Conservation (phyloP, 2,888 invertebrate genomes). For the Drosophila subsilvestris region DNA sequence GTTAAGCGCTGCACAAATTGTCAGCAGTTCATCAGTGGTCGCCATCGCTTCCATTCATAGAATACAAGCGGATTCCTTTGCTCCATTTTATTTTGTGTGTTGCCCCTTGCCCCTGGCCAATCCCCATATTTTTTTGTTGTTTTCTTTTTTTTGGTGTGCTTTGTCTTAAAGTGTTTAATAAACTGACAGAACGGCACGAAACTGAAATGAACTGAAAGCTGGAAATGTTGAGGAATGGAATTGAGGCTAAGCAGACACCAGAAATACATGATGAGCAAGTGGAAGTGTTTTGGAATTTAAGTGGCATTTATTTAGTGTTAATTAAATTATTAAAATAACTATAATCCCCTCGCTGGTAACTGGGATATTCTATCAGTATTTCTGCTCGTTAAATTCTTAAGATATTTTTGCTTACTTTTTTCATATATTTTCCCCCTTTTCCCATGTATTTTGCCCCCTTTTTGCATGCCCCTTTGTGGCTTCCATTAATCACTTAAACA, state of each 20-base stretch:
- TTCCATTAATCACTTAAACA: neutral
- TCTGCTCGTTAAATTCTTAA: too few species aligned
- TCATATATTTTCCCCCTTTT: too few species aligned
- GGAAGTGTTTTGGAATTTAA: too few species aligned
- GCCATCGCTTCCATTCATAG: constrained; percentile 40
- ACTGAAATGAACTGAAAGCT: constrained; percentile 15
- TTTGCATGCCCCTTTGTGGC: neutral
- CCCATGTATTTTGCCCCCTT: neutral
- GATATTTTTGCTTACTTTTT: too few species aligned
- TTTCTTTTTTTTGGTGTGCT: constrained; percentile 2
- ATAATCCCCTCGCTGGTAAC: too few species aligned
- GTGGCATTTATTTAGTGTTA: neutral
- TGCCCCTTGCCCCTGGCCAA: neutral
- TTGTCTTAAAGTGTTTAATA: constrained; percentile 65
- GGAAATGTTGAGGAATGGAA: neutral
- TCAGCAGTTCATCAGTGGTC: constrained; percentile 75
- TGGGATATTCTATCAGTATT: too few species aligned
- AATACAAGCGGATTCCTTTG: constrained; percentile 36
- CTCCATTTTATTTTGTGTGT: constrained; percentile 1
- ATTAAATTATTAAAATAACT: too few species aligned
- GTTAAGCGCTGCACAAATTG: constrained; percentile 75
- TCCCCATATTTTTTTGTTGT: neutral
- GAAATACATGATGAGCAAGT: neutral
- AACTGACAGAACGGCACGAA: constrained; percentile 39
- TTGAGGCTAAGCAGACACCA: too few species aligned